Conservation (phyloP, 2,113 vertebrate genomes). For the Barbus barbus region DNA sequence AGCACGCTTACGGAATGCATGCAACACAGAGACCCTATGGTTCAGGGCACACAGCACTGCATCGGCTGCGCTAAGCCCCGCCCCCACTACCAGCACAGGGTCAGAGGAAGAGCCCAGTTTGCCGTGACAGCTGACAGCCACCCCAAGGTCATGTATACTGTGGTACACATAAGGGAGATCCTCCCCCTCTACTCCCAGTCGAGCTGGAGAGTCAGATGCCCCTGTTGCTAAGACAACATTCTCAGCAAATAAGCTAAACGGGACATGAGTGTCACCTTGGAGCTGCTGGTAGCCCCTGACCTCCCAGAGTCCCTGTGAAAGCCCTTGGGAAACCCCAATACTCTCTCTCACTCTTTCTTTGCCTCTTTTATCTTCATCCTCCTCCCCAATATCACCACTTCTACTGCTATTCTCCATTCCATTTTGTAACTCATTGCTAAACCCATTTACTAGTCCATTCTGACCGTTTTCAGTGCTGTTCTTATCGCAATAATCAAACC, state of each 20-base stretch:
- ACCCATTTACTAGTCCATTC: constrained; percentile 15
- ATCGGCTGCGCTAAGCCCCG: constrained; percentile 93
- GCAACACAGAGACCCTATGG: constrained; percentile 85
- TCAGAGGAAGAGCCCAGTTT: constrained; percentile 83
- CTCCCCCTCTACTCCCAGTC: constrained; percentile 88
- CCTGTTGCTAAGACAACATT: constrained; percentile 94
- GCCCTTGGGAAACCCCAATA: constrained; percentile 61
- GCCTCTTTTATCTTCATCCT: constrained; percentile 69
- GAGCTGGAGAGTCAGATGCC: constrained; percentile 87
- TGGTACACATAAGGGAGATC: constrained; percentile 94
- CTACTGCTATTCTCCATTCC: constrained; percentile 46
- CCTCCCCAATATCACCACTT: constrained; percentile 54
- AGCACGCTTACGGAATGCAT: constrained; percentile 87
- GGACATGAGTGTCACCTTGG: constrained; percentile 83
- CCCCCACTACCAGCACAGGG: constrained; percentile 93
- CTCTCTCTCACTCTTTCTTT: constrained; percentile 69
- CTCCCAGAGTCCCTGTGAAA: constrained; percentile 88
- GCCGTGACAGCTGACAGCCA: constrained; percentile 80
- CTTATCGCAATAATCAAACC: constrained; percentile 26
- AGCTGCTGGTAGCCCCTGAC: constrained; percentile 88
- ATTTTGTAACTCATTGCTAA: constrained; percentile 16
- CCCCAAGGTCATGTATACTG: constrained; percentile 86
- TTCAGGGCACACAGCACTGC: constrained; percentile 88
- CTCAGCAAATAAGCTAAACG: constrained; percentile 94
- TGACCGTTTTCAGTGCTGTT: constrained; percentile 16